A percentile compares a stretch with the other conserved stretches of the same genome.
Evolutionary conservation across 2,888 invertebrate species (phyloP).

Genomic region (Alsophila aescularia): DNA sequence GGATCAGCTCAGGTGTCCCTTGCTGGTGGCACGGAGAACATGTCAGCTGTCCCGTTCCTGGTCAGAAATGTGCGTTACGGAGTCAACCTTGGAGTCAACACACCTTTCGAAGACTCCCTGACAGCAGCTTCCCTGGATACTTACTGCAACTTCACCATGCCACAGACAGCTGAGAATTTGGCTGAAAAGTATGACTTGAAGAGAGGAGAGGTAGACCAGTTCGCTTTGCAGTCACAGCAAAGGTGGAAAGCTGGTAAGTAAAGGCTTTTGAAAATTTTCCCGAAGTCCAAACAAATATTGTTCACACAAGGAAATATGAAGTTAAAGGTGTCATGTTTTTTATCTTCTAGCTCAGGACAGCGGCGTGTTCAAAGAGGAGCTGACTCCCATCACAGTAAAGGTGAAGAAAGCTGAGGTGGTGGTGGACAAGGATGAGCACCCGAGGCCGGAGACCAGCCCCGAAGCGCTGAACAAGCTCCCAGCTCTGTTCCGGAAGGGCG

Average conservation of each 20-base stretch:
- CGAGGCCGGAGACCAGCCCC: constrained; percentile 92
- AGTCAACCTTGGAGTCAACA: constrained; percentile 89
- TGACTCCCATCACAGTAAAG: constrained; percentile 92
- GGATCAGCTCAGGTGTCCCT: constrained; percentile 94
- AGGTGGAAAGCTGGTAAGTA: constrained; percentile 92
- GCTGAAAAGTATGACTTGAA: constrained; percentile 92
- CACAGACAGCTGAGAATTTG: constrained; percentile 96
- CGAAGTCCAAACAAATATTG: no score
- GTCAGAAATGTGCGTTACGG: constrained; percentile 95
- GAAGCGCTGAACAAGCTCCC: constrained; percentile 93
- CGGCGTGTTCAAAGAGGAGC: constrained; percentile 95
- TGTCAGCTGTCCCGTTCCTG: constrained; percentile 95
- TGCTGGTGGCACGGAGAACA: constrained; percentile 97
- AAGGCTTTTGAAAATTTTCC: background rate
- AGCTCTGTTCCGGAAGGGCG: constrained; percentile 95
- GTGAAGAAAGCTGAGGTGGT: constrained; percentile 91
- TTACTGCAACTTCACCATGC: constrained; percentile 96
- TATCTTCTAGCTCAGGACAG: constrained; percentile 88
- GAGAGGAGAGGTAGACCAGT: constrained; percentile 92
- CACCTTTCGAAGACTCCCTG: constrained; percentile 92
- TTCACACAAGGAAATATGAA: no score
- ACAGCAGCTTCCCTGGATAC: constrained; percentile 89
- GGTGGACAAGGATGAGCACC: constrained; percentile 95
- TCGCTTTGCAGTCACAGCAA: constrained; percentile 92
- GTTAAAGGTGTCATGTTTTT: no score